A percentile compares a stretch with the other conserved stretches of the same genome.
Conservation (phyloP, 1,140 invertebrate species). For the Brachionus rotundiformis region DNA sequence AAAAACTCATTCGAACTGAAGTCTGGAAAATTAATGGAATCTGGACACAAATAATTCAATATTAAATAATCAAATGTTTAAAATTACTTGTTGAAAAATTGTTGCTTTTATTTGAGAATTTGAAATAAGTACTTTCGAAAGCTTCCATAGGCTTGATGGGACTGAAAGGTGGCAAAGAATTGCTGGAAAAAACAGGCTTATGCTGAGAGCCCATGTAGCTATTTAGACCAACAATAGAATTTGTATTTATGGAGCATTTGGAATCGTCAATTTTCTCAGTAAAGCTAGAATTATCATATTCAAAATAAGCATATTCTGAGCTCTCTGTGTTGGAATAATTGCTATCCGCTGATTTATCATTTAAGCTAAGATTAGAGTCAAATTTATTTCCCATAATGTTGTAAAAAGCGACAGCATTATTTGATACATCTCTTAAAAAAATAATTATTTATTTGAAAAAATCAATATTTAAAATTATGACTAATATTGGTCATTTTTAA, state of each 20-base stretch:
- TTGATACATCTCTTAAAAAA: background rate
- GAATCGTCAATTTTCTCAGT: background rate
- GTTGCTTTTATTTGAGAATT: slow-evolving; percentile 4
- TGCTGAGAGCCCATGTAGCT: background rate
- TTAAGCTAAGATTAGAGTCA: background rate
- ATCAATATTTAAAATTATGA: background rate
- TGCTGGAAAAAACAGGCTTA: background rate
- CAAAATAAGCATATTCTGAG: slow-evolving; percentile 6
- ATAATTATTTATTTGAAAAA: background rate
- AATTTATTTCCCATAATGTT: background rate
- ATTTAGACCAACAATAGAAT: background rate
- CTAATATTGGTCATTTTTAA: background rate
- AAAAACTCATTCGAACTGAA: background rate
- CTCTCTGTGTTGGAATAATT: slow-evolving; percentile 16
- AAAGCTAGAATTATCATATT: slow-evolving; percentile 10
- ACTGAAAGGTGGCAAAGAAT: slow-evolving; percentile 8
- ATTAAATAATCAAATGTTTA: background rate
- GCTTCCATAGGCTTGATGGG: background rate
- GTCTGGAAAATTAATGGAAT: background rate
- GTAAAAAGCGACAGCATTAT: background rate
- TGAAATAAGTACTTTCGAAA: slow-evolving; percentile 21
- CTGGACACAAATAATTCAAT: background rate
- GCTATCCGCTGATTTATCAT: background rate
- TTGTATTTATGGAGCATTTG: background rate
- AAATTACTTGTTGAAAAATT: slow-evolving; percentile 18